A percentile compares a stretch with the other conserved stretches of the same genome.
Evolutionary conservation across 1,140 invertebrate species (phyloP).

Genomic region (Spodoptera frugiperda): DNA sequence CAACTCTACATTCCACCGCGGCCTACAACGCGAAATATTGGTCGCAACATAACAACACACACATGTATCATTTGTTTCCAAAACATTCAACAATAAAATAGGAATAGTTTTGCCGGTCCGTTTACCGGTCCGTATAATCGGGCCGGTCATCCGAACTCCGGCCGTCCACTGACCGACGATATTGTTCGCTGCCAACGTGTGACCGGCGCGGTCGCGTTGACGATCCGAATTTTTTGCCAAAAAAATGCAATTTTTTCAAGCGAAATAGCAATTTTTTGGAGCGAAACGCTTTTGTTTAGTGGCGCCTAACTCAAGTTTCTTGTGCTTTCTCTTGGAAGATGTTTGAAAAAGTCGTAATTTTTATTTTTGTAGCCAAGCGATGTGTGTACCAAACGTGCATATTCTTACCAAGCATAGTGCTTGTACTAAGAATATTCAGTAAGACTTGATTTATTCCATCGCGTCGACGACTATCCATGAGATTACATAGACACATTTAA

Average conservation of each 20-base stretch:
- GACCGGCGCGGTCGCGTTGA: conserved; percentile 19
- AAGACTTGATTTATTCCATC: no score
- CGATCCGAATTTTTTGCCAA: conserved; percentile 8
- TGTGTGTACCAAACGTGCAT: no score
- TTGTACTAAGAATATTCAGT: no score
- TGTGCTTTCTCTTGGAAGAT: no score
- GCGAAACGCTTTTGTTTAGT: not conserved
- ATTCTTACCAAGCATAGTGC: no score
- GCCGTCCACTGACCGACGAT: conserved; percentile 28
- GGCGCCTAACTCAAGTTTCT: not conserved
- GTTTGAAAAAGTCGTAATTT: no score
- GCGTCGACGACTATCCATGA: no score
- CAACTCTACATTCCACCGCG: no score
- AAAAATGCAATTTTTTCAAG: conserved; percentile 31
- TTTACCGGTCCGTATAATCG: conserved; percentile 39
- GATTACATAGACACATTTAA: no score
- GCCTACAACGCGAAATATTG: not conserved
- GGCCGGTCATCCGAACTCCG: conserved; percentile 9
- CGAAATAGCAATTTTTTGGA: conserved; percentile 27
- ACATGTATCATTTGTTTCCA: conserved; percentile 40
- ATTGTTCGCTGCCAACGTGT: conserved; percentile 10
- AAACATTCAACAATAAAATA: conserved; percentile 41
- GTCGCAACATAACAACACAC: not conserved
- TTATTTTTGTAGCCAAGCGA: no score
- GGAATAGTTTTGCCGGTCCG: conserved; percentile 36